These are phyloP conservation scores for Megaceryle alcyon DNA, from an alignment of 2,797 vertebrate genomes.

Conservation along the genomic window DNA sequence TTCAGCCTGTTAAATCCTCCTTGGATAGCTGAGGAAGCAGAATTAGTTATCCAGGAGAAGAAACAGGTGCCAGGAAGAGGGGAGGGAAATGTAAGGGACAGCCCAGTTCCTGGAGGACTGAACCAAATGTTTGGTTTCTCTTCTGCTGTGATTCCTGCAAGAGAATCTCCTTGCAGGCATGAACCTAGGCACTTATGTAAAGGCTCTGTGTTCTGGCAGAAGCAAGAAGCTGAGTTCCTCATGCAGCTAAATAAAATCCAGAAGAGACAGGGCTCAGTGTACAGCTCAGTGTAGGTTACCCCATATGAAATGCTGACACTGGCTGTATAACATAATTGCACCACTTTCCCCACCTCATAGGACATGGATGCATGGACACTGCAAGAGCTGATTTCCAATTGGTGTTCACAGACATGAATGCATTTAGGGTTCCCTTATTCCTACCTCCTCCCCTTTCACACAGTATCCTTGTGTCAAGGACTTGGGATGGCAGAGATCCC, in stretches of 20 bases:
- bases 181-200: background rate
- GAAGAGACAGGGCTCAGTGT: background rate
- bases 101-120: background rate
- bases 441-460: background rate
- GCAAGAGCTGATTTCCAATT: background rate
- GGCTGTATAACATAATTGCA: background rate
- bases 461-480: background rate
- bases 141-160: background rate
- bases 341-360: background rate
- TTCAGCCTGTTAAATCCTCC: conserved; percentile 37
- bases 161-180: background rate
- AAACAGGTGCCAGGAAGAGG: background rate
- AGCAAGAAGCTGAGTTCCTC: background rate
- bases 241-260: background rate
- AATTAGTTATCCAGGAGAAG: background rate
- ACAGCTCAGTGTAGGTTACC: background rate
- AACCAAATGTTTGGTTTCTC: fast-evolving
- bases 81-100: background rate
- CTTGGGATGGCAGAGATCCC: background rate
- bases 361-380: fast-evolving
- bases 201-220: background rate
- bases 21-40: background rate
- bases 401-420: background rate
- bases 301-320: background rate
- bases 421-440: background rate